Conservation (phyloP, 2,888 invertebrate species). For the Nephrotoma flavescens region DNA sequence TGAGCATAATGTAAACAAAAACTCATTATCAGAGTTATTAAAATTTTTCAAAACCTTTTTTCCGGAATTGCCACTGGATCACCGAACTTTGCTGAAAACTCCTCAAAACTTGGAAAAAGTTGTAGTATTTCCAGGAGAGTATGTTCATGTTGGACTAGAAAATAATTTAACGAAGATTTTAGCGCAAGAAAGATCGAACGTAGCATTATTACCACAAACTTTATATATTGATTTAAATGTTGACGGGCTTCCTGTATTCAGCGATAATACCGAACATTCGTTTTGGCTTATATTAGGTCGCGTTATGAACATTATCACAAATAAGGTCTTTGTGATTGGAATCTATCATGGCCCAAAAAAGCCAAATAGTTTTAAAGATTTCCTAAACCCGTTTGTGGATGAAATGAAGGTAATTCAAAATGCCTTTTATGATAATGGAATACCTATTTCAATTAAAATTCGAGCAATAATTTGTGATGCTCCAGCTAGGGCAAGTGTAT, state of each 20-base stretch:
- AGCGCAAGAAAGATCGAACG: no score
- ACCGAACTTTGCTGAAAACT: neutral
- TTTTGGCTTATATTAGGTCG: neutral
- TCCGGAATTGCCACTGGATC: neutral
- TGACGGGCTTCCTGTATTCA: neutral
- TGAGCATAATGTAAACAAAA: neutral
- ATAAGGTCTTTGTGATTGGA: neutral
- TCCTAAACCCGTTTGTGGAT: neutral
- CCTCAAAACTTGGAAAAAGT: neutral
- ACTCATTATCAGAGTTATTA: neutral
- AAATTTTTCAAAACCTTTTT: neutral
- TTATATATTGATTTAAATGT: no score
- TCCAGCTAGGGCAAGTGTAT: neutral
- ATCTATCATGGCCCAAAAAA: neutral
- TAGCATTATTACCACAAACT: no score
- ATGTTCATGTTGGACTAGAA: neutral
- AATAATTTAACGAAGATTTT: neutral
- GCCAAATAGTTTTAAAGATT: neutral
- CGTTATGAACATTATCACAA: neutral
- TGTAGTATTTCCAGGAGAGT: neutral
- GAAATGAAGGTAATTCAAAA: neutral
- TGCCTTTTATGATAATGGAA: neutral
- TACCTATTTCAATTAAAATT: neutral
- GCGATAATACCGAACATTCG: neutral
- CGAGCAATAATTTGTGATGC: neutral